phyloP scores from a whole-genome alignment of 2,113 vertebrate genomes.

The Burhinus oedicnemus region DNA sequence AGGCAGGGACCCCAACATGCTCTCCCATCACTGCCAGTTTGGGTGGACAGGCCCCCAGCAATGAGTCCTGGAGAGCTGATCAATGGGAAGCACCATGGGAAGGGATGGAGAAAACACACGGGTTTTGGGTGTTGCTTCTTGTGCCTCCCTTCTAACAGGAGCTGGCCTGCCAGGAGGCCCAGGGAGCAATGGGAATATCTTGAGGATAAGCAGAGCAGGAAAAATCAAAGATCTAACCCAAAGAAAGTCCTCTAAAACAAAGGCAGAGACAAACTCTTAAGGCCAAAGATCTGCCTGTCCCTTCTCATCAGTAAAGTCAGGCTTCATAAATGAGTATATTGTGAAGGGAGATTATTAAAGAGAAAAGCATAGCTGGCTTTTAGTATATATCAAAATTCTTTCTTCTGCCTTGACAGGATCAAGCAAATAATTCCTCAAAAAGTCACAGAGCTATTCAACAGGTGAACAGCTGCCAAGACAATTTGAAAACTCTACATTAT shows the following conservation, averaged over 20 bases:
- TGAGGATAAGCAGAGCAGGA: conserved; percentile 6
- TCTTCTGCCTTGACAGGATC: conserved; percentile 63
- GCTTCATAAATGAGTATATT: conserved; percentile 69
- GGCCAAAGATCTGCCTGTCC: conserved; percentile 72
- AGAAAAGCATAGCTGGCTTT: conserved; percentile 66
- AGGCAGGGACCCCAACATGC: background rate
- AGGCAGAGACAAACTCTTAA: conserved; percentile 62
- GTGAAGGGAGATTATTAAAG: conserved; percentile 63
- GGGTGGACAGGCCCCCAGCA: accelerated
- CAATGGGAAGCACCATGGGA: background rate
- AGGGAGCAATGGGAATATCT: background rate
- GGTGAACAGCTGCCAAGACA: conserved; percentile 71
- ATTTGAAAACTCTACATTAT: conserved; percentile 66
- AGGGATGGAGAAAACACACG: background rate
- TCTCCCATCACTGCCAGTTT: accelerated
- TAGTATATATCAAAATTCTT: conserved; percentile 61
- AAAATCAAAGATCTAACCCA: conserved; percentile 48
- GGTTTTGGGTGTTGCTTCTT: background rate
- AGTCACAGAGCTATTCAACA: conserved; percentile 68
- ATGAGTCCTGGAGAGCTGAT: too few relatives aligned
- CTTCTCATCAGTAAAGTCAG: conserved; percentile 71
- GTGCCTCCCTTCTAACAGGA: background rate
- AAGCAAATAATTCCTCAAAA: conserved; percentile 66
- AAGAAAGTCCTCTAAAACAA: conserved; percentile 36
- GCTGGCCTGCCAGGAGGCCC: background rate